Evolutionary conservation across 2,797 vertebrate genomes (phyloP), one percentile per base, ranked within the genome.

Genomic region (Anguilla pacifica): DNA sequence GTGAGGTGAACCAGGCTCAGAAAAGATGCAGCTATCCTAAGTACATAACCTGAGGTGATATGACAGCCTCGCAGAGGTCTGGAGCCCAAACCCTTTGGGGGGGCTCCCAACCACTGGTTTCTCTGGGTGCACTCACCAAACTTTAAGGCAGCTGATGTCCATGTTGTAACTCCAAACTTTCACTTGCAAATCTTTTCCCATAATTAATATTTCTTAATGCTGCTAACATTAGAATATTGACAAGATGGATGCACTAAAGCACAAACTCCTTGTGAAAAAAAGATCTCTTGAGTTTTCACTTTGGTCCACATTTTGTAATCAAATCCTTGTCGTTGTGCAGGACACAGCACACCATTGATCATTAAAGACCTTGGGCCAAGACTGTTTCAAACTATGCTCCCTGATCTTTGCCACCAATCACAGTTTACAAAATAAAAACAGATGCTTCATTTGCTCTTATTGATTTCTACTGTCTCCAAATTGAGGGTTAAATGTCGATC

Each of bases 391-490:
- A 67, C 35, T 46, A 17, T 64, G 84, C 43, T 35, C 28, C 15
- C 59, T 28, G 13, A 11, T 43, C 74, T 79, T 43, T 46, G 31
- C 35, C 35, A 67, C 84, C 67, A 79, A 88, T 79, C 22, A n/a
- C 87, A 91, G 89, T 55, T 67, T 22, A 19, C 64, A 82, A 77
- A 28, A 35, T 59, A 25, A 46, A 82, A 61, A 86, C 39, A 22
- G 81, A 51, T 25, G 15, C 28, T 57, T 79, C 53, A 87, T 85
- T 49, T 77, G 11, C 39, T 59, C 15, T 6, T 81, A 85, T 88
- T 81, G 87, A 85, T 64, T 64, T 61, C 64, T 25, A 11, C 51
- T 86, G n/a, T 77, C 22, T 49, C 6, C 59, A 22, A n/a, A 61
- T 64, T 28, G 77, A 87, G 59, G 72, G 39, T 74, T n/a, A 70